Evolutionary conservation across 2,797 vertebrate genomes (phyloP), one percentile per base, ranked within the genome.

Genomic region (Anisognathus igniventris): DNA sequence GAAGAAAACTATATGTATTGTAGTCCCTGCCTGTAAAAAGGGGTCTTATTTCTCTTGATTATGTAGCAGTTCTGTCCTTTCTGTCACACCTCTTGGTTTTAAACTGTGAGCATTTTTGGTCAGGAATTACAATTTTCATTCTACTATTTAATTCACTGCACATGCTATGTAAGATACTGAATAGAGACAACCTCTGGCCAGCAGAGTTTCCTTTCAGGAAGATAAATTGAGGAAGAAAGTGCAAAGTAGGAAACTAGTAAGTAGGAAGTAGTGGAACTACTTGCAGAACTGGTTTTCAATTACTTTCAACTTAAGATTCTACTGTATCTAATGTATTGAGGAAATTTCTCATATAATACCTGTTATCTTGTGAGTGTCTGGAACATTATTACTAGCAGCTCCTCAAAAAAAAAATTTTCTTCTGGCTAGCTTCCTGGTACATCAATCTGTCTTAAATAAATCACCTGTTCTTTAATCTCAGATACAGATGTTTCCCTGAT

Each of bases 401-500:
- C 37, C 60, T 82, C 48, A 74, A 65, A 93, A 79, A 75, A 68
- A 11, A 1, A 1, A 14, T 72, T 91, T 77, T 91, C 40, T 91
- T 73, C 77, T 94, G 89, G 85, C 85, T 88, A 86, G 71, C 53
- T 85, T 96, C 88, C 89, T 95, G 74, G 56, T 86, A 94, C 82
- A 78, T 92, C 68, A 88, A 0, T 92, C 91, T 91, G 60, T 72
- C 89, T 92, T 89, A 75, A 79, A 93, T 92, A 94, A 97, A 94
- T 91, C 87, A 95, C 84, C 65, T 87, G 71, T 53, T 95, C 79
- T 91, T 90, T 94, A 73, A 95, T 92, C 95, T 84, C 71, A 70
- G 71, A 40, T 86, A 48, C 95, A 96, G 92, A 96, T 95, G 91
- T 88, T 96, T 91, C 90, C 62, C 51, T 95, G 95, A 92, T 88